Evolutionary conservation across 2,797 vertebrate genomes (phyloP), one percentile per base, ranked within the genome.

Genomic region (Antrozous pallidus): DNA sequence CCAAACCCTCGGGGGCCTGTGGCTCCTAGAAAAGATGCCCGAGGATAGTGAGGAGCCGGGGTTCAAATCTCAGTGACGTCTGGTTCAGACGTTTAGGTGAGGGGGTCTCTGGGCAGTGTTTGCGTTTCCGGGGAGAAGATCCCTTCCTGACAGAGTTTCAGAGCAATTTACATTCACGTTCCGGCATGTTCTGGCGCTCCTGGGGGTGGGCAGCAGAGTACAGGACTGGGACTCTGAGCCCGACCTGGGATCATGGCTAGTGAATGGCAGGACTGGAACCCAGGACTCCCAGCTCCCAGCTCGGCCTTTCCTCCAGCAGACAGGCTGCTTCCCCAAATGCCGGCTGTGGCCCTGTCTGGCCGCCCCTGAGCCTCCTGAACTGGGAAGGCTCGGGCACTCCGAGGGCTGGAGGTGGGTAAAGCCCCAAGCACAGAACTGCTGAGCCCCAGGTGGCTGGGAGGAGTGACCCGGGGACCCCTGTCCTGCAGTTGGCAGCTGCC

Each of bases 401-500:
- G 1, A 12, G 67, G 36, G 31, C 24, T 0, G 16, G 40, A 31
- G 2, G 1, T 12, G 5, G 38, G 77, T 54, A 0, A 1, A 22
- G 28, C 36, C 45, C 33, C 77, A 20, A 8, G 24, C 4, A 3
- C 14, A 87, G 51, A 42, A 58, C 4, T 26, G 47, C n/a, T 5
- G 40, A 51, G 80, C 49, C 38, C 61, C 11, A 61, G 65, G 31
- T 0, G n/a, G 61, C 31, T 31, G 24, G 5, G 16, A 31, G 42
- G 83, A 33, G 67, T 86, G 70, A 63, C 0, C 84, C 18, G 26
- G 13, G 84, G 84, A 36, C 85, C 45, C 56, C 45, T 75, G 74
- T 63, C 22, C 33, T 54, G 67, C 7, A 75, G 90, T 28, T 33
- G 92, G 95, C 3, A 70, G 92, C 81, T 67, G 40, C 90, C 65